phyloP scores from a whole-genome alignment of 2,797 vertebrate species.

The Threskiornis aethiopicus region DNA sequence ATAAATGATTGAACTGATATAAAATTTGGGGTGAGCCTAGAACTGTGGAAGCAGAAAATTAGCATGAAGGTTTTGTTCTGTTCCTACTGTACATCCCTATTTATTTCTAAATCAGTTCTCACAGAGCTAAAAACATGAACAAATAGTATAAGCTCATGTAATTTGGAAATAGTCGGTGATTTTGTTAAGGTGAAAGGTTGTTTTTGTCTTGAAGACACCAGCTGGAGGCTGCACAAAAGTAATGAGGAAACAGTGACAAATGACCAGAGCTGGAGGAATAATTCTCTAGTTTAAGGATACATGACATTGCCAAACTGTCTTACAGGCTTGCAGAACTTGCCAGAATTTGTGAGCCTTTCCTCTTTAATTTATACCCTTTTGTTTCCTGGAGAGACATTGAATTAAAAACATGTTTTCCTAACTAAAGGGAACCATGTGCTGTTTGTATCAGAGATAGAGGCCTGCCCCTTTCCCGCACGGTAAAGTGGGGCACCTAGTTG shows the following conservation, averaged over 20 bases:
- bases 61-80: not conserved
- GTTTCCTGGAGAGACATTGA: not conserved
- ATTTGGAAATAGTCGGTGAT: not conserved
- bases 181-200: not conserved
- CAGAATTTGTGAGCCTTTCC: not conserved
- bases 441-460: not conserved
- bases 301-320: not conserved
- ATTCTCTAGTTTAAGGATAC: not conserved
- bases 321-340: not conserved
- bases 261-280: not conserved
- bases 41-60: not conserved
- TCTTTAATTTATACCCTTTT: not conserved
- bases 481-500: not conserved
- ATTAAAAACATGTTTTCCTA: not conserved
- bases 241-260: not conserved
- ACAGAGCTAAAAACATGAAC: not conserved
- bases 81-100: not conserved
- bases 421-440: not conserved
- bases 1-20: not conserved
- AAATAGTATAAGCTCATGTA: not conserved
- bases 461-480: not conserved
- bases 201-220: not conserved
- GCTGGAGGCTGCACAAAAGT: not conserved
- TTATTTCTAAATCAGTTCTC: slow-evolving; percentile 2
- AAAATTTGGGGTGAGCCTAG: not conserved